phyloP scores from a whole-genome alignment of 2,888 invertebrate genomes.

The Drosophila monieri region DNA sequence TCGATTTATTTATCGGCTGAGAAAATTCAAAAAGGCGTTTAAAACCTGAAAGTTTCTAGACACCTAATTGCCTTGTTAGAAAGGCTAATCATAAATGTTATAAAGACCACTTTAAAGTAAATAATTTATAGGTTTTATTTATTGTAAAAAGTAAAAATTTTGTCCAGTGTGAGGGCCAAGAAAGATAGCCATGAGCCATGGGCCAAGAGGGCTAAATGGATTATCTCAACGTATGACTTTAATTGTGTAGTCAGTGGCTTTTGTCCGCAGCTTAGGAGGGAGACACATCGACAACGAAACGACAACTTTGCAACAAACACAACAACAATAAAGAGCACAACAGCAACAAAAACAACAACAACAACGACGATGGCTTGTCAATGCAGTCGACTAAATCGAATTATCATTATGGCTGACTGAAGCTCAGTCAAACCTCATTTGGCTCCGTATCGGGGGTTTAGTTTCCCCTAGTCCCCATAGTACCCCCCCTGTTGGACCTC shows the following conservation, averaged over 20 bases:
- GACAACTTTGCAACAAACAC: slow-evolving; percentile 28
- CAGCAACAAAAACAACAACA: slow-evolving; percentile 8
- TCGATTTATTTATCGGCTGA: too few relatives aligned
- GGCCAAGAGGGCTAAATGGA: slow-evolving; percentile 66
- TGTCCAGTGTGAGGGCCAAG: slow-evolving; percentile 31
- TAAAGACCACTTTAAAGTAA: too few relatives aligned
- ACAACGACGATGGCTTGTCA: slow-evolving; percentile 68
- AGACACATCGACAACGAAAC: slow-evolving; percentile 22
- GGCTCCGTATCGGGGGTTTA: slow-evolving; percentile 47
- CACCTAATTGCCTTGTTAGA: too few relatives aligned
- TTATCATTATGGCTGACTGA: slow-evolving; percentile 82
- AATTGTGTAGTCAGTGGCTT: slow-evolving; percentile 75
- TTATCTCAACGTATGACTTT: slow-evolving; percentile 82
- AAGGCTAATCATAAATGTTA: background rate
- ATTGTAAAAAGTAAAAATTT: background rate
- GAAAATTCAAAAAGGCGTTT: too few relatives aligned
- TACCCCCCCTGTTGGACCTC: slow-evolving; percentile 1
- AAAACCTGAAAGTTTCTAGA: too few relatives aligned
- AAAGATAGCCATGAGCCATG: slow-evolving; percentile 23
- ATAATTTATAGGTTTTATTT: too few relatives aligned
- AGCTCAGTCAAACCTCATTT: slow-evolving; percentile 81
- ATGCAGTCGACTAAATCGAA: slow-evolving; percentile 81
- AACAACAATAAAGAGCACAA: slow-evolving; percentile 24
- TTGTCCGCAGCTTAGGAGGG: slow-evolving; percentile 26
- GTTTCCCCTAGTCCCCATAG: slow-evolving; percentile 9